Conservation (phyloP, 2,888 invertebrate genomes). For the Acanthopleura granulata region DNA sequence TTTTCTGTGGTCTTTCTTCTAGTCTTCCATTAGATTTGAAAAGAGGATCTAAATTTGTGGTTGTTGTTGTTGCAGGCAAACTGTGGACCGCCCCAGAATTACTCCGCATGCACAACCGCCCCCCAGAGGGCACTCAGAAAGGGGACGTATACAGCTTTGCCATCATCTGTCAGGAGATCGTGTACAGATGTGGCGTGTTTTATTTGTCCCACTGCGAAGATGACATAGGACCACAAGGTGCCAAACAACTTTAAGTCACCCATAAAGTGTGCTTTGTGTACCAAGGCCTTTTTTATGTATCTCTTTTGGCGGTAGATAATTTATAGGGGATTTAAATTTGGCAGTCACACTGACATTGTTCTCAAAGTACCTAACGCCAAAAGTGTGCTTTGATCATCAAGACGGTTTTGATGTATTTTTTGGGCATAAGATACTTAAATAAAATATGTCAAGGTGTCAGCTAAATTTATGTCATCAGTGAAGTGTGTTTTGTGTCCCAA, state of each 20-base stretch:
- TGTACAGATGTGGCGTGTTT: slow-evolving; percentile 71
- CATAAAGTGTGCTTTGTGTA: neutral
- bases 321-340: neutral
- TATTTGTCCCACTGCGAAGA: slow-evolving; percentile 44
- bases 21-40: no score
- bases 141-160: slow-evolving; percentile 87
- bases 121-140: slow-evolving; percentile 61
- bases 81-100: slow-evolving; percentile 91
- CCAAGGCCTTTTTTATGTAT: neutral
- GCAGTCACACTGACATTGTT: neutral
- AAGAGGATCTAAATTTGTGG: no score
- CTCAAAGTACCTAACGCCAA: no score
- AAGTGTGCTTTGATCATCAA: no score
- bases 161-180: slow-evolving; percentile 91
- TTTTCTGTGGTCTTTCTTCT: no score
- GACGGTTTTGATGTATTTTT: no score
- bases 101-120: slow-evolving; percentile 73
- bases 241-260: neutral
- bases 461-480: no score
- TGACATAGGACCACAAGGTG: slow-evolving; percentile 17
- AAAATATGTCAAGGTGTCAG: no score
- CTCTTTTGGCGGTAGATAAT: neutral
- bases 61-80: slow-evolving; percentile 63
- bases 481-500: no score
- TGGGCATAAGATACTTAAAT: no score